phyloP scores from a whole-genome alignment of 1,140 invertebrate genomes.

The Drepana arcuata region DNA sequence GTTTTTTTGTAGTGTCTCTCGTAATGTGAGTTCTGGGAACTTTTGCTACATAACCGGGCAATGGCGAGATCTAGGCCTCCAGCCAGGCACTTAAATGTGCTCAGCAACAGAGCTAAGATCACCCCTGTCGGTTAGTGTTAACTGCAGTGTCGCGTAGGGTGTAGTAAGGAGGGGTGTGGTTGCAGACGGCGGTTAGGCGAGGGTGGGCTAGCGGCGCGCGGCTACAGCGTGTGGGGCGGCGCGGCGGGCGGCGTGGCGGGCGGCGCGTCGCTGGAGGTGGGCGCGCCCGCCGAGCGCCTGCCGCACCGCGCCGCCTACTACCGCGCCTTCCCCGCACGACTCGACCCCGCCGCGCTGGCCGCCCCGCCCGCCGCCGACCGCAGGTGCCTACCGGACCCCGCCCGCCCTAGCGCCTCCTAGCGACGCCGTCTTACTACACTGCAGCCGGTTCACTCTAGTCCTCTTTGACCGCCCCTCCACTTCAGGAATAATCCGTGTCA shows the following conservation, averaged over 20 bases:
- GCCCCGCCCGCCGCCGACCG: constrained; percentile 78
- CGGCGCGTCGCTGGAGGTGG: constrained; percentile 83
- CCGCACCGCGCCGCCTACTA: constrained; percentile 80
- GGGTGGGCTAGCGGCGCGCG: constrained; percentile 21
- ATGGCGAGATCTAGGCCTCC: no score
- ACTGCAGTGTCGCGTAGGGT: no score
- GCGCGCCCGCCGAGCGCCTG: constrained; percentile 81
- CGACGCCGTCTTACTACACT: no score
- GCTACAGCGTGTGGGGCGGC: not conserved
- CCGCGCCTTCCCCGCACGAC: constrained; percentile 87
- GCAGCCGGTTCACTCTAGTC: no score
- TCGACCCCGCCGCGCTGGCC: constrained; percentile 84
- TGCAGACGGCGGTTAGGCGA: constrained; percentile 49
- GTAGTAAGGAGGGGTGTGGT: constrained; percentile 14
- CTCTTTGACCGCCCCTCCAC: no score
- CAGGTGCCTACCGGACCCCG: constrained; percentile 38
- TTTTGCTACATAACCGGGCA: no score
- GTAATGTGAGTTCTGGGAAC: no score
- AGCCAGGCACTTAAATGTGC: no score
- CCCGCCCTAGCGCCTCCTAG: constrained; percentile 1
- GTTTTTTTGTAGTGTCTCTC: no score
- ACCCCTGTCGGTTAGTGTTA: no score
- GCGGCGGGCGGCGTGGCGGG: constrained; percentile 8
- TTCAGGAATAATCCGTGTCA: no score
- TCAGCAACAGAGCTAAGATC: no score